phyloP scores from a whole-genome alignment of 2,888 invertebrate genomes.

The Tyria jacobaeae region DNA sequence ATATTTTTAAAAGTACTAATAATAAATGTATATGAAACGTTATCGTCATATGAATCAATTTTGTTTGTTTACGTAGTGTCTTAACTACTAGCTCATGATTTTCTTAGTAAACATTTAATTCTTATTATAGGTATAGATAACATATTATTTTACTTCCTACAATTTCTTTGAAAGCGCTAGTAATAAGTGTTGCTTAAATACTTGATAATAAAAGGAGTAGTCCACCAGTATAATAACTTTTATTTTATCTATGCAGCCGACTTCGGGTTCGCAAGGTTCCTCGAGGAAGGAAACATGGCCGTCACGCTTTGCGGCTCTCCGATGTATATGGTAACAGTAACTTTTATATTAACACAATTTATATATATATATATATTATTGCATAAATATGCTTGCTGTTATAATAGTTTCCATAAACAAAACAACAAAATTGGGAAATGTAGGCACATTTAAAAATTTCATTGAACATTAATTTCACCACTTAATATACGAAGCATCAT shows the following conservation, averaged over 20 bases:
- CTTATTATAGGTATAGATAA: neutral
- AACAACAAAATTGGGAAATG: neutral
- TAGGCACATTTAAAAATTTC: neutral
- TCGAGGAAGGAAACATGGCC: slow-evolving; percentile 99
- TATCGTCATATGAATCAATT: neutral
- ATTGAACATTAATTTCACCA: too few relatives aligned
- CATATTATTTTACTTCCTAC: neutral
- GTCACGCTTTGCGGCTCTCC: slow-evolving; percentile 99
- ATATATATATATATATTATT: neutral
- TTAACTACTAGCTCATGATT: neutral
- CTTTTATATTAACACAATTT: slow-evolving; percentile 20
- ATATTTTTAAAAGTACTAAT: neutral
- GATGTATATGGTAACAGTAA: slow-evolving; percentile 97
- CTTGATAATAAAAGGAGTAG: neutral
- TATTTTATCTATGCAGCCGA: slow-evolving; percentile 90
- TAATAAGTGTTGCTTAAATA: neutral
- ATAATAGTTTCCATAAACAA: neutral
- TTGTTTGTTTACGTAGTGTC: neutral
- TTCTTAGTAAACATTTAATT: neutral
- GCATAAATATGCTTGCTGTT: neutral
- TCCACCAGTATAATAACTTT: slow-evolving; percentile 11
- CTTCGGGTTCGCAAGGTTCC: slow-evolving; percentile 99
- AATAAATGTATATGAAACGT: neutral
- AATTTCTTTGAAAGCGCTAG: too few relatives aligned
- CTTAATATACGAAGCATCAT: too few relatives aligned